Percentiles rank a stretch among this genome's conserved stretches.
Conservation (phyloP, 2,797 vertebrate genomes). For the Sebastolobus altivelis region DNA sequence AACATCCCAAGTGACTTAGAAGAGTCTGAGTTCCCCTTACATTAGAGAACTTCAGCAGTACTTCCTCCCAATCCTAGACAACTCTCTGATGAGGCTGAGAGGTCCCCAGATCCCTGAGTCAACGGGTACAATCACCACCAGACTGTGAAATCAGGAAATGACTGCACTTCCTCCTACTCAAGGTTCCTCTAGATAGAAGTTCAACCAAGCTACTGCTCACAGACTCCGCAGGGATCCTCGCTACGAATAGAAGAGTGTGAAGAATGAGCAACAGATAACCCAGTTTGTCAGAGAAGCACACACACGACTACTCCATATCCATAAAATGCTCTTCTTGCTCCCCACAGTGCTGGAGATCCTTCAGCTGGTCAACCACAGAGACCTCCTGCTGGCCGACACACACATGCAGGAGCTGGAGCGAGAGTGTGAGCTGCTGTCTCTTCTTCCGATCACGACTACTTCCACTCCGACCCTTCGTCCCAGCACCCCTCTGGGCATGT, state of each 20-base stretch:
- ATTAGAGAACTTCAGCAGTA: slow-evolving; percentile 34
- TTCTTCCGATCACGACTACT: slow-evolving; percentile 60
- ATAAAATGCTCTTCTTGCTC: slow-evolving; percentile 15
- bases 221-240: slow-evolving; percentile 54
- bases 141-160: slow-evolving; percentile 81
- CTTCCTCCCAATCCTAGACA: slow-evolving; percentile 60
- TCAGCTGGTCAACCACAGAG: slow-evolving; percentile 90
- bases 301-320: slow-evolving; percentile 11
- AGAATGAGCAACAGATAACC: slow-evolving; percentile 53
- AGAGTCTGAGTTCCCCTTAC: neutral
- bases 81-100: slow-evolving; percentile 56
- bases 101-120: slow-evolving; percentile 68
- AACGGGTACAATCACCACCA: slow-evolving; percentile 72
- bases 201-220: slow-evolving; percentile 60
- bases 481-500: slow-evolving; percentile 35
- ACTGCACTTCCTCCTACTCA: slow-evolving; percentile 66
- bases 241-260: slow-evolving; percentile 50
- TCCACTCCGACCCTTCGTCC: slow-evolving; percentile 55
- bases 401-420: slow-evolving; percentile 93
- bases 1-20: neutral
- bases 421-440: slow-evolving; percentile 87
- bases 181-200: slow-evolving; percentile 69
- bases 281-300: slow-evolving; percentile 49
- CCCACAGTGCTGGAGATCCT: slow-evolving; percentile 91
- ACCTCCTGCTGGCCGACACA: slow-evolving; percentile 90